Conservation (phyloP, 2,113 vertebrate genomes). For the Tauraco erythrolophus region DNA sequence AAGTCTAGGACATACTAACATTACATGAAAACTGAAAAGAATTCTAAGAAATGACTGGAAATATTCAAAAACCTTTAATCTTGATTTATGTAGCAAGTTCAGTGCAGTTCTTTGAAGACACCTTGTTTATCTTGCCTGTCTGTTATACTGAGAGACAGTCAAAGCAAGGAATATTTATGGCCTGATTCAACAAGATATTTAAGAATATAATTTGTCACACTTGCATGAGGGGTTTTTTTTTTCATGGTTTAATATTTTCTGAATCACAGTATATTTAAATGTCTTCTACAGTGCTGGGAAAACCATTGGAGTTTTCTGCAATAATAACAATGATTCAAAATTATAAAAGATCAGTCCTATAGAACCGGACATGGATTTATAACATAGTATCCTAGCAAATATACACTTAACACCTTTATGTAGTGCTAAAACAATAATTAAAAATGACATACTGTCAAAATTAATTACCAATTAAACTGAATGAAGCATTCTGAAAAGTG, state of each 20-base stretch:
- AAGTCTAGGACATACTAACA: background rate
- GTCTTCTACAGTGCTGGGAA: background rate
- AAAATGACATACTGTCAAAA: background rate
- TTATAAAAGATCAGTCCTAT: background rate
- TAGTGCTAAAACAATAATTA: background rate
- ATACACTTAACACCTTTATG: background rate
- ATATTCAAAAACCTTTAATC: background rate
- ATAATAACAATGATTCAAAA: background rate
- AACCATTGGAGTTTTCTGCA: background rate
- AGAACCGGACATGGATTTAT: background rate
- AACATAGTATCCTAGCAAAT: background rate
- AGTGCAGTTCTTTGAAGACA: background rate
- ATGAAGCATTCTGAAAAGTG: background rate
- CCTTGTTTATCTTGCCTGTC: background rate
- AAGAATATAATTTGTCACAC: background rate
- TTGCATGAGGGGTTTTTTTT: background rate
- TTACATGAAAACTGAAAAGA: background rate
- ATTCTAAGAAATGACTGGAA: background rate
- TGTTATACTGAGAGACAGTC: background rate
- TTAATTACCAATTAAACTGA: background rate
- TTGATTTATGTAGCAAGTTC: background rate
- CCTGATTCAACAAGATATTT: background rate
- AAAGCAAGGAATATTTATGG: constrained; percentile 6
- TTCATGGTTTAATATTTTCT: background rate
- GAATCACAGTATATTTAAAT: background rate